Evolutionary conservation across 64 coral and sea anemone genomes (phyloP).

Genomic region (Dendronephthya gigantea): DNA sequence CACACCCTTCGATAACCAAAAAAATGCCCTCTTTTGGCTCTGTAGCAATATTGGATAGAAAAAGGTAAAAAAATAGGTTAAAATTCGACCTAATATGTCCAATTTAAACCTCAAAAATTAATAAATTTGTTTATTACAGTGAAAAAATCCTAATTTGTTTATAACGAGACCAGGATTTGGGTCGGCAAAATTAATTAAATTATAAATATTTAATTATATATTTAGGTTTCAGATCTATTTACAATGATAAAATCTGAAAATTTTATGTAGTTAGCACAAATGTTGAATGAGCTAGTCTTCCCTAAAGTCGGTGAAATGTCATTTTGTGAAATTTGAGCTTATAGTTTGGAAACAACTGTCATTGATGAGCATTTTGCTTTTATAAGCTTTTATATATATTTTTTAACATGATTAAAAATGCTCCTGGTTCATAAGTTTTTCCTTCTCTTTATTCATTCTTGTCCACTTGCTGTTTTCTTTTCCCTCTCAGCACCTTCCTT

Average conservation of each 20-base stretch:
- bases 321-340: background rate
- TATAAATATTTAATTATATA: background rate
- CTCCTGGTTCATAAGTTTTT: constrained; percentile 27
- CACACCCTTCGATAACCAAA: background rate
- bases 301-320: background rate
- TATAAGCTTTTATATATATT: too few relatives aligned
- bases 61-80: background rate
- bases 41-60: background rate
- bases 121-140: background rate
- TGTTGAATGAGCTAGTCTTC: background rate
- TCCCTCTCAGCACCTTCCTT: constrained; percentile 30
- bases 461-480: constrained; percentile 43
- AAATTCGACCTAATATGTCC: background rate
- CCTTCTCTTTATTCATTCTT: constrained; percentile 27
- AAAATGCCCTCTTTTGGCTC: background rate
- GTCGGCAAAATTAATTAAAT: background rate
- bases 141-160: background rate
- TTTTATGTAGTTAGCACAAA: background rate
- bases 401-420: too few relatives aligned
- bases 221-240: background rate
- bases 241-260: background rate
- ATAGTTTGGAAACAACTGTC: background rate
- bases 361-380: too few relatives aligned
- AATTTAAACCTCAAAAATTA: background rate
- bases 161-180: background rate